These are phyloP conservation scores for Molorchus minor DNA, from an alignment of 2,888 invertebrate genomes.

Conservation along the genomic window DNA sequence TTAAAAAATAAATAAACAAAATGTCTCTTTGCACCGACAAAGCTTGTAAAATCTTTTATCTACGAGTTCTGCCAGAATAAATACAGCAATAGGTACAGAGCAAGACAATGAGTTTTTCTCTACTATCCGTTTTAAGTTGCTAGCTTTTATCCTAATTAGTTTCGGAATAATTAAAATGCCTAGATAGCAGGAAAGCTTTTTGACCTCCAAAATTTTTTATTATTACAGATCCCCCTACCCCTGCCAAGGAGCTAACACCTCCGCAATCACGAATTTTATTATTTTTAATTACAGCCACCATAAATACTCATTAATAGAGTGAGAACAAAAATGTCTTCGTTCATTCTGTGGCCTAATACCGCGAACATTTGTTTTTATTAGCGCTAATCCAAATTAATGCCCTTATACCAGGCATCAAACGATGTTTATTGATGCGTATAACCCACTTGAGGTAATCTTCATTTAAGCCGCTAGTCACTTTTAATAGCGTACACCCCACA, in stretches of 20 bases:
- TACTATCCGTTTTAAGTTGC: background rate
- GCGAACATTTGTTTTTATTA: constrained; percentile 46
- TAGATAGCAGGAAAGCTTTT: background rate
- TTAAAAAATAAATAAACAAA: too few relatives aligned
- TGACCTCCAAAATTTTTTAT: too few relatives aligned
- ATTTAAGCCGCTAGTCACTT: constrained; percentile 22
- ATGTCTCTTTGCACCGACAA: too few relatives aligned
- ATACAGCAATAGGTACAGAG: too few relatives aligned
- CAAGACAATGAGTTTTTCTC: too few relatives aligned
- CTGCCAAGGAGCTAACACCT: background rate
- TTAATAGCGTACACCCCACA: constrained; percentile 21
- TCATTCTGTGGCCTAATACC: constrained; percentile 33
- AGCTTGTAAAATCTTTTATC: too few relatives aligned
- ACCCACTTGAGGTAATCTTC: constrained; percentile 30
- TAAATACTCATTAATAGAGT: constrained; percentile 29
- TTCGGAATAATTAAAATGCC: background rate
- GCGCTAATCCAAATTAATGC: constrained; percentile 43
- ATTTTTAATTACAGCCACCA: constrained; percentile 18
- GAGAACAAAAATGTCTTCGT: constrained; percentile 25
- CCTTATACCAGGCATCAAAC: constrained; percentile 27
- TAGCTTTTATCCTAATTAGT: constrained; percentile 13
- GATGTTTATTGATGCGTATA: constrained; percentile 30
- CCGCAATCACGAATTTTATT: constrained; percentile 11
- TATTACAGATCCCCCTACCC: too few relatives aligned
- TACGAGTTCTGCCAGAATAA: too few relatives aligned